These are phyloP conservation scores for Nilaparvata lugens DNA, from an alignment of 1,140 invertebrate species.

Conservation along the genomic window DNA sequence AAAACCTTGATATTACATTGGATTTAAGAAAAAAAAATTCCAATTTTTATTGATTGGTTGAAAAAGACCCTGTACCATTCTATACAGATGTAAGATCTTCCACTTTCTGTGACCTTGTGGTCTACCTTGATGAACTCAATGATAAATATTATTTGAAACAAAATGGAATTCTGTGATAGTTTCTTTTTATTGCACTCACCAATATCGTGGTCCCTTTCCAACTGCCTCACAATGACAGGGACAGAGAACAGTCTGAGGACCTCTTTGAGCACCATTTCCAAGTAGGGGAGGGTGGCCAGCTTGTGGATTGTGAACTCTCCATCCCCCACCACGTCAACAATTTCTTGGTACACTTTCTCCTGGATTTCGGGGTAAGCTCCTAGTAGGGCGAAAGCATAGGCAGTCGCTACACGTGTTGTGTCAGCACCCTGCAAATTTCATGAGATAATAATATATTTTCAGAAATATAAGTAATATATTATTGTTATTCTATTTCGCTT, in stretches of 20 bases:
- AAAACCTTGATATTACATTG: too few species aligned
- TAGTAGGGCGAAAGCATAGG: neutral
- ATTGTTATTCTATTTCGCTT: too few species aligned
- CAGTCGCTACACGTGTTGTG: neutral
- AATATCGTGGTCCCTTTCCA: neutral
- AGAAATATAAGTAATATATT: too few species aligned
- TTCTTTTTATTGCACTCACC: neutral
- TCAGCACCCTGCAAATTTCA: slow-evolving; percentile 2
- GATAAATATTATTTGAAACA: too few species aligned
- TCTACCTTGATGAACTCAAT: too few species aligned
- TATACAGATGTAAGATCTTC: too few species aligned
- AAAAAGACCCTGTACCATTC: too few species aligned
- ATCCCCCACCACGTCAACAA: slow-evolving; percentile 43
- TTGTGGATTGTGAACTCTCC: slow-evolving; percentile 33
- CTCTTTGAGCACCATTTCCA: slow-evolving; percentile 49
- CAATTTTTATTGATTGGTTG: too few species aligned
- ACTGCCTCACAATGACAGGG: slow-evolving; percentile 42
- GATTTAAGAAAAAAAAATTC: too few species aligned
- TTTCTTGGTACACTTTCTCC: slow-evolving; percentile 45
- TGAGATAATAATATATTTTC: neutral
- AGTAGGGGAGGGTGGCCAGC: slow-evolving; percentile 45
- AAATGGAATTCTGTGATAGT: too few species aligned
- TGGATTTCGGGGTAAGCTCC: slow-evolving; percentile 35
- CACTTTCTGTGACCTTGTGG: too few species aligned
- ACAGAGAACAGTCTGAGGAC: slow-evolving; percentile 48